A percentile compares a stretch with the other conserved stretches of the same genome.
Conservation (phyloP, 2,797 vertebrate species). For the Phataginus tricuspis region DNA sequence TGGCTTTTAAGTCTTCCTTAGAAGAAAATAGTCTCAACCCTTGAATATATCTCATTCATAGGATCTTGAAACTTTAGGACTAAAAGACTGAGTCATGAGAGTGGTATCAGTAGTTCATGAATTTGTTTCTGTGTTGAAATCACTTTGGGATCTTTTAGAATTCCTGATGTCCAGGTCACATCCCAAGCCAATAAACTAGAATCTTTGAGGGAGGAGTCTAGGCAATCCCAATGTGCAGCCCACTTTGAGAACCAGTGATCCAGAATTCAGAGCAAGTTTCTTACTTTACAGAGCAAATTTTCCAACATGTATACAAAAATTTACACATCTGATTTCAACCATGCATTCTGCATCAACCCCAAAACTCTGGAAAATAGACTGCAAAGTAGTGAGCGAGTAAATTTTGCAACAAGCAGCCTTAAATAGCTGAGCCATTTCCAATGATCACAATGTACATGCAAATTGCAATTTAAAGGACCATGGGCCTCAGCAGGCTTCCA, state of each 20-base stretch:
- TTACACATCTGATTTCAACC: conserved; percentile 35
- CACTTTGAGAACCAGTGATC: neutral
- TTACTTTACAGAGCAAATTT: neutral
- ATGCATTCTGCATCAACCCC: neutral
- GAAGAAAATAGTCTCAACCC: neutral
- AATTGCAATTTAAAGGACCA: neutral
- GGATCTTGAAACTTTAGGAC: conserved; percentile 3
- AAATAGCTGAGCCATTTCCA: neutral
- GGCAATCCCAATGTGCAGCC: neutral
- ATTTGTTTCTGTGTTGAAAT: conserved; percentile 12
- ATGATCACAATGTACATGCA: neutral
- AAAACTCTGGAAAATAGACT: neutral
- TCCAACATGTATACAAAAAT: neutral
- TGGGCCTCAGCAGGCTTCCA: neutral
- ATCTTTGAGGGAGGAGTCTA: neutral
- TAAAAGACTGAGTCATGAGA: neutral
- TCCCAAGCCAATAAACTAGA: neutral
- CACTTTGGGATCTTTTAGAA: neutral
- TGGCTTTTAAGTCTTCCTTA: neutral
- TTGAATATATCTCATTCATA: conserved; percentile 25
- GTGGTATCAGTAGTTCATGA: neutral
- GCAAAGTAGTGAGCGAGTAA: neutral
- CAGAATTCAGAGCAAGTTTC: neutral
- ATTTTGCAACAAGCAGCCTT: neutral
- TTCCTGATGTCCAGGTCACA: neutral